phyloP scores from a whole-genome alignment of 2,113 vertebrate genomes.

The human region DNA sequence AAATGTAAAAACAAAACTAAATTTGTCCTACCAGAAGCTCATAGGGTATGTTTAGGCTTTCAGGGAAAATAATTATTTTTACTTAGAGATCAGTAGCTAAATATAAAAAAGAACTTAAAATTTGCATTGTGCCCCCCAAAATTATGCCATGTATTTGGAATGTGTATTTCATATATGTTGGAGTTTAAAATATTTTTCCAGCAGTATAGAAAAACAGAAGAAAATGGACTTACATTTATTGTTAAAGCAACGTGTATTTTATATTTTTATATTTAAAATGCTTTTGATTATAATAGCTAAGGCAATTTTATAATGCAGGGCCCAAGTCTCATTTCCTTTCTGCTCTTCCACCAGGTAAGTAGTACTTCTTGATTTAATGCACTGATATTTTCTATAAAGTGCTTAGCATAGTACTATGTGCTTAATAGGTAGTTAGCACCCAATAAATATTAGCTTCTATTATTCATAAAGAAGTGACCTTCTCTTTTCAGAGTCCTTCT shows the following conservation, averaged over 20 bases:
- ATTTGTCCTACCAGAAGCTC: not conserved
- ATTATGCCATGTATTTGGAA: not conserved
- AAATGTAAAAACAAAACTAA: not conserved
- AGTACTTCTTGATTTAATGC: not conserved
- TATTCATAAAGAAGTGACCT: not conserved
- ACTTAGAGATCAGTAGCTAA: not conserved
- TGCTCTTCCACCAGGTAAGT: not conserved
- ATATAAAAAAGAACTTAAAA: not conserved
- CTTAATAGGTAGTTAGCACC: not conserved
- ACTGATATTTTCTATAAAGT: slow-evolving; percentile 19
- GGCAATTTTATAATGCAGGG: not conserved
- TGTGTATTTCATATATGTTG: not conserved
- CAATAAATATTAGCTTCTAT: not conserved
- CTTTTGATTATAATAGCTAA: not conserved
- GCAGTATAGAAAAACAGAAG: not conserved
- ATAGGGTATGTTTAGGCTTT: slow-evolving; percentile 3
- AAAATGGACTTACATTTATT: not conserved
- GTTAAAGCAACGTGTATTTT: slow-evolving; percentile 10
- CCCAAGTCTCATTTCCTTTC: not conserved
- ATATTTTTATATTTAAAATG: slow-evolving; percentile 9
- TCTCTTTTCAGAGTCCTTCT: not conserved
- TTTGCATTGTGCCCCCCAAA: not conserved
- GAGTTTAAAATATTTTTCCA: slow-evolving; percentile 19
- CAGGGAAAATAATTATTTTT: slow-evolving; percentile 14
- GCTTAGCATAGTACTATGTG: not conserved